These are phyloP conservation scores for Tragelaphus scriptus DNA, from an alignment of 2,113 vertebrate species.

Conservation along the genomic window DNA sequence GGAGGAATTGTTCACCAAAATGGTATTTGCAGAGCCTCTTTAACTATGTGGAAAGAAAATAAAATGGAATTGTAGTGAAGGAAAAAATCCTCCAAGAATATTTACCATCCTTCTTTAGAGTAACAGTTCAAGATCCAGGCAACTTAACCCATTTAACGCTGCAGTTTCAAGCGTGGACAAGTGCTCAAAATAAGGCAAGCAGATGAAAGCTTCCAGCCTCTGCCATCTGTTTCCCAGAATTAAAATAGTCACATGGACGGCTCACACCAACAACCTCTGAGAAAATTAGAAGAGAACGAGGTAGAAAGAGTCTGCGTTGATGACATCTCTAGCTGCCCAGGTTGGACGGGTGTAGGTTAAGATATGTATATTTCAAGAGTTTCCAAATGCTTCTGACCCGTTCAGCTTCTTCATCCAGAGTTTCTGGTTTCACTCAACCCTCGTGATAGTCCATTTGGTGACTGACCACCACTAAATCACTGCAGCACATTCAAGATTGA, in stretches of 20 bases:
- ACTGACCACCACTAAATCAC: background rate
- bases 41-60: background rate
- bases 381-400: background rate
- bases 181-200: too few species aligned
- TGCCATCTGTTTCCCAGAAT: background rate
- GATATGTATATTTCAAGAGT: background rate
- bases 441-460: background rate
- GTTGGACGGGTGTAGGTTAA: too few species aligned
- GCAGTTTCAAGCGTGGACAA: fast-evolving
- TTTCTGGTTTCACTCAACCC: background rate
- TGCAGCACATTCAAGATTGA: background rate
- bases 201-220: background rate
- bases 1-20: background rate
- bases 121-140: background rate
- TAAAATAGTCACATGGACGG: background rate
- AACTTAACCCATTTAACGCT: background rate
- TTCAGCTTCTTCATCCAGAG: background rate
- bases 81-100: background rate
- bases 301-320: too few species aligned
- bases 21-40: background rate
- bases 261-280: background rate
- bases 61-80: background rate
- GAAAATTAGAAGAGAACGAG: too few species aligned
- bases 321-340: background rate
- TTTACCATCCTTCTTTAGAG: background rate